phyloP scores from a whole-genome alignment of 2,113 vertebrate genomes.

The Canis aureus region DNA sequence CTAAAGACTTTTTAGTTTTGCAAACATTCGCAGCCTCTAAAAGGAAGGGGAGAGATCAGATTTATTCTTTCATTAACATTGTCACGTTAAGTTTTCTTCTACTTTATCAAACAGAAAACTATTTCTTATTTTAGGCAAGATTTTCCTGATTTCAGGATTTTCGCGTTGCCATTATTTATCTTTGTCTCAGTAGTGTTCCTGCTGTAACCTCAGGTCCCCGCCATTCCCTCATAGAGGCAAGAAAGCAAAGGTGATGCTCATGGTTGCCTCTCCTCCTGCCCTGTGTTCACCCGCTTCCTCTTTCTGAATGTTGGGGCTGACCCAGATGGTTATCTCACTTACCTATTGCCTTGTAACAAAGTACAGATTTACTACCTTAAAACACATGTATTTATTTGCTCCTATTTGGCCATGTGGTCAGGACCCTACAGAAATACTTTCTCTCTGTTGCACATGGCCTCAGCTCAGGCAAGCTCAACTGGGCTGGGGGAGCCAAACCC shows the following conservation, averaged over 20 bases:
- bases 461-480: neutral
- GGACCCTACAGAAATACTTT: neutral
- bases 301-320: neutral
- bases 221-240: neutral
- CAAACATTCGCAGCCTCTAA: constrained; percentile 82
- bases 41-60: constrained; percentile 77
- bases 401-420: neutral
- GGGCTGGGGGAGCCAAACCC: neutral
- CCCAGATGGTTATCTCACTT: neutral
- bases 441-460: neutral
- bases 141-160: neutral
- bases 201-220: neutral
- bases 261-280: fast-evolving
- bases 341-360: neutral
- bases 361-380: neutral
- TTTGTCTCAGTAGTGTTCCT: neutral
- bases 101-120: constrained; percentile 78
- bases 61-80: constrained; percentile 83
- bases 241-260: neutral
- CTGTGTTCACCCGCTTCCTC: neutral
- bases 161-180: neutral
- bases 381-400: neutral
- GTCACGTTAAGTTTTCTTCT: constrained; percentile 77
- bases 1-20: constrained; percentile 86
- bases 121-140: neutral